phyloP scores from a whole-genome alignment of 2,797 vertebrate genomes.

The Netta rufina region DNA sequence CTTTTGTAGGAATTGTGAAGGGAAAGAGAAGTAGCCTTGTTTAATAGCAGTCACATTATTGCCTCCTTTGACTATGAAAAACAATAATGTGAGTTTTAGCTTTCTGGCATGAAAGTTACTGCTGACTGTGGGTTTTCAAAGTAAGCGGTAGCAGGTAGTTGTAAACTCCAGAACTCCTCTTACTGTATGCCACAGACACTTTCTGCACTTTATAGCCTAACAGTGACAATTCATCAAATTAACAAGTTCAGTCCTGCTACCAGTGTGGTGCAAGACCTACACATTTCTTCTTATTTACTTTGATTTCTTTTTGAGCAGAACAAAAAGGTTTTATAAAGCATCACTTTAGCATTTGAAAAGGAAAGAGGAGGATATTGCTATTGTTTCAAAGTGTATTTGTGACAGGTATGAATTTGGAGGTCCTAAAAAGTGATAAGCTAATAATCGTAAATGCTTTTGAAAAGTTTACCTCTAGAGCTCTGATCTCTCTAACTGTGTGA shows the following conservation, averaged over 20 bases:
- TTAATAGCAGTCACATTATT: not conserved
- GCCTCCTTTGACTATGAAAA: not conserved
- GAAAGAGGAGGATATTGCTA: not conserved
- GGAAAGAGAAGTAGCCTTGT: not conserved
- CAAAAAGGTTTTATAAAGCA: not conserved
- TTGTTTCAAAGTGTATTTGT: constrained; percentile 6
- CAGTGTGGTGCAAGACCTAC: not conserved
- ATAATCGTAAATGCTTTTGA: not conserved
- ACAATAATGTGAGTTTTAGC: not conserved
- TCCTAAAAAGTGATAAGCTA: not conserved
- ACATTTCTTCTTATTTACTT: not conserved
- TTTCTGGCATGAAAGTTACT: not conserved
- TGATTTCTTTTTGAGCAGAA: not conserved
- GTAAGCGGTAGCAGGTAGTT: not conserved
- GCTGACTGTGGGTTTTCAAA: not conserved
- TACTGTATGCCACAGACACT: not conserved
- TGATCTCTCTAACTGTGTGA: not conserved
- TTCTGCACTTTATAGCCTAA: not conserved
- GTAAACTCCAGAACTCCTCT: not conserved
- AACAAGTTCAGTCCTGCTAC: not conserved
- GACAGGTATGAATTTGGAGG: not conserved
- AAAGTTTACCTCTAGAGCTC: not conserved
- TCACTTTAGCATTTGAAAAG: not conserved
- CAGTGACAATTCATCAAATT: not conserved
- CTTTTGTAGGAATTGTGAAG: not conserved